Base-by-base conservation (phyloP, 2,888 invertebrate species). In the Leucania comma region DNA sequence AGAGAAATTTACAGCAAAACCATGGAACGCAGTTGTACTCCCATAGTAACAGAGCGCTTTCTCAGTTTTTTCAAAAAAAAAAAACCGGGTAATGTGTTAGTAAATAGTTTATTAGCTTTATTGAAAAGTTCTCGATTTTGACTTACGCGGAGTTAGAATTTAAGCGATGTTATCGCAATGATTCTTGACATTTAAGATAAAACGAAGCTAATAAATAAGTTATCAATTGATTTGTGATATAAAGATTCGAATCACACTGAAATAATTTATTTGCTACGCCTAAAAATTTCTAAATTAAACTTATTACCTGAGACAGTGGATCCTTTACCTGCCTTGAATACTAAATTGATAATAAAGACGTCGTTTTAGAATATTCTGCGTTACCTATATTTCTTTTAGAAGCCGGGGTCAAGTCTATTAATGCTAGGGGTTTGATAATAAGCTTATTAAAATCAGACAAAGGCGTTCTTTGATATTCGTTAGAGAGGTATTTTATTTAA, bases 361-460 rank as follows among this genome's bases (percentile, higher is more conserved):
- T n/a, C 17, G 9, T 0, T n/a, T 12, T 68, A 14, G 12, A 48
- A 59, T 24, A 76, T 69, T 51, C 6, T 35, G 9, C 2, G 14
- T 20, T 22, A 8, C 22, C 20, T 24, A n/a, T 62, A 53, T 54
- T 56, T 72, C 32, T 59, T 59, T 54, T 12, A 46, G 38, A 61
- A 53, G 22, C 20, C 14, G 58, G 32, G 48, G 26, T 59, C 42
- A 46, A 64, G 22, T 54, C 22, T 56, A n/a, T 42, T 66, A 78
- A 67, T 10, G 35, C 22, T 14, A 42, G 60, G 59, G 58, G 32
- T 61, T 67, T 58, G 29, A 60, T 69, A 72, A 60, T 74, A 72
- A 74, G 66, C 72, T 60, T 72, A 75, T 76, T 74, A 72, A 60
- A 77, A 64, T 66, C 61, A 68, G 46, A 77, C 70, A 70, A 72